Conservation (phyloP, 2,888 invertebrate genomes). For the Odontocolon sp. region DNA sequence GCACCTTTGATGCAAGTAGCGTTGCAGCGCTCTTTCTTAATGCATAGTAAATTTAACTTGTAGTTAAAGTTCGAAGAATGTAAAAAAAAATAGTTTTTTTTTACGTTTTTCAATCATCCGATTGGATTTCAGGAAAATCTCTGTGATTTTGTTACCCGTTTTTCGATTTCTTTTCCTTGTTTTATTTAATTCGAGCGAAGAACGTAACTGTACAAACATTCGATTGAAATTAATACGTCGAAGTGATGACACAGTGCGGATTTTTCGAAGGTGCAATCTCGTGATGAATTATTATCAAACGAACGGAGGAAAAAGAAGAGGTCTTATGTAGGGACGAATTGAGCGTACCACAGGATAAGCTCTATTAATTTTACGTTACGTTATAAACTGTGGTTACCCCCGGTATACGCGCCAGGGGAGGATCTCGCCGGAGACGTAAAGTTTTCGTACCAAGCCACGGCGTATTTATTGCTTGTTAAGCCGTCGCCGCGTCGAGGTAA, state of each 20-base stretch:
- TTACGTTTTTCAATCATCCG: too few relatives aligned
- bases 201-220: too few relatives aligned
- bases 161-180: too few relatives aligned
- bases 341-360: slow-evolving; percentile 72
- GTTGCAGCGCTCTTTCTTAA: too few relatives aligned
- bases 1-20: too few relatives aligned
- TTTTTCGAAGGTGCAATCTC: slow-evolving; percentile 30
- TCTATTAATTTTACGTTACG: slow-evolving; percentile 79
- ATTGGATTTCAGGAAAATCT: too few relatives aligned
- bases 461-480: slow-evolving; percentile 66
- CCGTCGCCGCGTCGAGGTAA: slow-evolving; percentile 51
- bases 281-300: slow-evolving; percentile 46
- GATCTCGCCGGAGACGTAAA: slow-evolving; percentile 59
- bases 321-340: slow-evolving; percentile 16
- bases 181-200: too few relatives aligned
- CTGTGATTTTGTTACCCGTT: too few relatives aligned
- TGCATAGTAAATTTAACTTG: too few relatives aligned
- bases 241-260: too few relatives aligned
- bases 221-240: slow-evolving; percentile 29
- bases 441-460: slow-evolving; percentile 56
- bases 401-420: slow-evolving; percentile 36
- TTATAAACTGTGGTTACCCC: slow-evolving; percentile 71
- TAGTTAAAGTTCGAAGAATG: too few relatives aligned
- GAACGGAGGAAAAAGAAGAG: background rate
- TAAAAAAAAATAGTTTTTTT: too few relatives aligned